Base-by-base conservation (phyloP, 2,797 vertebrate species). In the Crossoptilon crossoptilon region DNA sequence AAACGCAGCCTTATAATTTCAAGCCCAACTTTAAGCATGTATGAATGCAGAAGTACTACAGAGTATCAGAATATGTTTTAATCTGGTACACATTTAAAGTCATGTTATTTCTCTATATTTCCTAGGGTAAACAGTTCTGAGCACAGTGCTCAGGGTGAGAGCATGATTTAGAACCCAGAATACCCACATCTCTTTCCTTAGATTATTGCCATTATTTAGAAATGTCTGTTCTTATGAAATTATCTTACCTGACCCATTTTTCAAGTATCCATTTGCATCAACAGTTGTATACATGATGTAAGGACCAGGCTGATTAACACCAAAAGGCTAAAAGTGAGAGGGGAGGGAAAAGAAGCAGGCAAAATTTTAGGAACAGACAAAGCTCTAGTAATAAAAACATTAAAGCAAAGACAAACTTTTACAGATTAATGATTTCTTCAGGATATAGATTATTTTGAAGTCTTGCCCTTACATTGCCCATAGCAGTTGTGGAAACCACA, bases 261-360 rank as follows among this genome's bases (percentile, higher is more conserved):
- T 99, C 94, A 98, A 97, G 94, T 99, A 98, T 23, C 99, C 99
- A 13, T 99, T 99, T 48, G 99, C 99, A 96, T 99, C 99, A 85
- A 98, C 98, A 2, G 99, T 99, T 71, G 98, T 99, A 96, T 99
- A 99, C 98, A 98, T 99, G 97, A 99, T 98, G 80, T 99, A 99
- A 31, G 99, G 99, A 72, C 99, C 99, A 7, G 99, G 99, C 90
- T 99, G 99, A 94, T 99, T 99, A 51, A 99, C 99, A 84, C 99
- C 99, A 37, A 99, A 99, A n/a, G 99, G 99, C 99, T 99, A 96
- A 31, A 96, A 84, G 4, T 15, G 13, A 80, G n/a, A 29, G 29
- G 67, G 4, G 27, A 17, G 83, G 35, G 29, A 24, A 71, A 29
- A 2, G 48, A 88, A 64, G 15, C 13, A 79, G 24, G 18, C 22